Percentiles rank a stretch among this genome's conserved stretches.
Conservation (phyloP, 2,113 vertebrate genomes). For the Bujurquina vittata region DNA sequence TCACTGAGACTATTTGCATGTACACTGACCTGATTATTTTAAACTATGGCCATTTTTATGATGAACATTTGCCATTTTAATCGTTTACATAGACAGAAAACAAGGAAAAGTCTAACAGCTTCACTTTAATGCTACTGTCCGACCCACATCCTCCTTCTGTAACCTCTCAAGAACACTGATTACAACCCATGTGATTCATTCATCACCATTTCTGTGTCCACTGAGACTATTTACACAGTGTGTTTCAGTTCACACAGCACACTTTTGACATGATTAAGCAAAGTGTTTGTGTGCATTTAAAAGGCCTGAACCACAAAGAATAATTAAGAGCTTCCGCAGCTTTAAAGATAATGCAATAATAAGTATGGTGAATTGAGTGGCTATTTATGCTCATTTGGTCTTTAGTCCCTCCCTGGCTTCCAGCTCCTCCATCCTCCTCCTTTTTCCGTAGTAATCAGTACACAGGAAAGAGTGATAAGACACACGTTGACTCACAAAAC, state of each 20-base stretch:
- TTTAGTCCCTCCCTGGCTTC: not conserved
- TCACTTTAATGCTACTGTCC: not conserved
- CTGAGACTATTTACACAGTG: not conserved
- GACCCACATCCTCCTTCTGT: slow-evolving; percentile 30
- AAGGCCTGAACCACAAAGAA: slow-evolving; percentile 16
- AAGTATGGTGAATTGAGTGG: not conserved
- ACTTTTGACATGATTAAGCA: not conserved
- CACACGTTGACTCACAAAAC: slow-evolving; percentile 67
- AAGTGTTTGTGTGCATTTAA: slow-evolving; percentile 7
- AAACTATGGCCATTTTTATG: not conserved
- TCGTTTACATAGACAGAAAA: not conserved
- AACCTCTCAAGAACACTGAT: slow-evolving; percentile 4
- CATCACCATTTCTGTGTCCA: not conserved
- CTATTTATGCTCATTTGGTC: not conserved
- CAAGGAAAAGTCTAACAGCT: accelerated
- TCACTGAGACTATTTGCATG: not conserved
- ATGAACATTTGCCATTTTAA: not conserved
- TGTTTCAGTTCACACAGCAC: not conserved
- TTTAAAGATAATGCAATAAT: slow-evolving; percentile 20
- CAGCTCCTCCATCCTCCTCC: slow-evolving; percentile 23
- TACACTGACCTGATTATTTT: not conserved
- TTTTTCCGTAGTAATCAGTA: slow-evolving; percentile 59
- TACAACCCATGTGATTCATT: not conserved
- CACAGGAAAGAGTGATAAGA: slow-evolving; percentile 75
- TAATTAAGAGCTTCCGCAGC: slow-evolving; percentile 5